These are phyloP conservation scores for Drosophila seclusa DNA, from an alignment of 2,888 invertebrate species.

Conservation along the genomic window DNA sequence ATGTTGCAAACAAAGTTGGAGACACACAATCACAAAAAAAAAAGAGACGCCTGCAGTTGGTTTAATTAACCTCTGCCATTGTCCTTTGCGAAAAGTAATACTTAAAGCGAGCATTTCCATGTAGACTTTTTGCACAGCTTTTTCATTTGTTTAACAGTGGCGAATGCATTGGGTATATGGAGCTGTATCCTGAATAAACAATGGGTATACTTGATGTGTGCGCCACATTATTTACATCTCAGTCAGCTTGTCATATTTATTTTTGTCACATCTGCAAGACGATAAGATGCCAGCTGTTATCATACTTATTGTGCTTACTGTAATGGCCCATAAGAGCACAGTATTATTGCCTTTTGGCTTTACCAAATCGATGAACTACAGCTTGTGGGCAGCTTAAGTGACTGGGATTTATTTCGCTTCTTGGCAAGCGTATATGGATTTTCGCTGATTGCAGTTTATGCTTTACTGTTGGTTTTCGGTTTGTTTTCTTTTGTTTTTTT, in stretches of 20 bases:
- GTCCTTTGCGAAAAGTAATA: slow-evolving; percentile 57
- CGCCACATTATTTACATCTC: background rate
- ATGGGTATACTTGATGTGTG: background rate
- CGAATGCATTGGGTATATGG: slow-evolving; percentile 31
- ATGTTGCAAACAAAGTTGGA: slow-evolving; percentile 34
- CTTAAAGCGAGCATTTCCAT: slow-evolving; percentile 37
- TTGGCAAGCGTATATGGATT: slow-evolving; percentile 33
- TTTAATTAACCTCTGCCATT: slow-evolving; percentile 61
- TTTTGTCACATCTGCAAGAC: background rate
- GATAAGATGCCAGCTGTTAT: background rate
- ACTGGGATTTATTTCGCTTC: background rate
- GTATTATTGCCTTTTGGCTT: background rate
- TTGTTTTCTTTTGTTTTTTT: slow-evolving; percentile 34
- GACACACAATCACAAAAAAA: slow-evolving; percentile 3
- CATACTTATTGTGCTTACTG: background rate
- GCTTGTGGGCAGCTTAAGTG: slow-evolving; percentile 5
- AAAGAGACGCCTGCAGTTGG: slow-evolving; percentile 22
- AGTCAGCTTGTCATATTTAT: slow-evolving; percentile 1
- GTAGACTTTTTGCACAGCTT: slow-evolving; percentile 9
- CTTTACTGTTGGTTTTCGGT: slow-evolving; percentile 31
- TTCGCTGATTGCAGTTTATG: slow-evolving; percentile 37
- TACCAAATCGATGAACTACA: slow-evolving; percentile 19
- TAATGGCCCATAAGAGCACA: background rate
- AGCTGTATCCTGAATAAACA: slow-evolving; percentile 16
- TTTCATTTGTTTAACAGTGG: slow-evolving; percentile 29